A percentile compares a stretch with the other conserved stretches of the same genome.
Evolutionary conservation across 1,140 invertebrate species (phyloP).

Genomic region (Anastatus disparis): DNA sequence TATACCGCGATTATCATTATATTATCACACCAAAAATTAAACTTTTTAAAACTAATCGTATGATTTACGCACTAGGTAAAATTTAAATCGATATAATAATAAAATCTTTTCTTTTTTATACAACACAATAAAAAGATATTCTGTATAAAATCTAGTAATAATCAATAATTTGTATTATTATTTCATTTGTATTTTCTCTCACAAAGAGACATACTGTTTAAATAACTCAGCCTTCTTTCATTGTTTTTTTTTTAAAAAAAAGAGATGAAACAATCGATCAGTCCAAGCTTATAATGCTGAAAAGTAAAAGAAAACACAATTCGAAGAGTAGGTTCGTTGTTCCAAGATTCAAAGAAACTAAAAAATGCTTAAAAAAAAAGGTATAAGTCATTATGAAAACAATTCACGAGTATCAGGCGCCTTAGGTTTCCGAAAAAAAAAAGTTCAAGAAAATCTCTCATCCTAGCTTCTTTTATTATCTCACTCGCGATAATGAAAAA

Average conservation of each 20-base stretch:
- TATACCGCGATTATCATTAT: too few relatives aligned
- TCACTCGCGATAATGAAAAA: conserved; percentile 25
- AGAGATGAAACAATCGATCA: too few relatives aligned
- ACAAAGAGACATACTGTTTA: conserved; percentile 26
- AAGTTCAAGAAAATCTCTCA: too few relatives aligned
- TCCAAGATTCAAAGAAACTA: not conserved
- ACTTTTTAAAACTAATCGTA: too few relatives aligned
- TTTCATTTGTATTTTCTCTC: conserved; percentile 22
- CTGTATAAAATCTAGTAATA: too few relatives aligned
- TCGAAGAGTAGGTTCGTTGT: conserved; percentile 13
- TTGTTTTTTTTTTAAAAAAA: not conserved
- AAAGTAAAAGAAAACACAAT: not conserved
- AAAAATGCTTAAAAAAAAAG: not conserved
- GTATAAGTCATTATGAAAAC: not conserved
- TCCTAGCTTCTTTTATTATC: too few relatives aligned
- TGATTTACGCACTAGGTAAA: too few relatives aligned
- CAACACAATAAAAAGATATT: too few relatives aligned
- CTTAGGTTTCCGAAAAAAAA: conserved; percentile 23
- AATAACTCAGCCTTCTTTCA: conserved; percentile 30
- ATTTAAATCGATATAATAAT: too few relatives aligned
- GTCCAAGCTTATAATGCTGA: conserved; percentile 6
- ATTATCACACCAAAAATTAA: too few relatives aligned
- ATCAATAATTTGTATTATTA: conserved; percentile 10
- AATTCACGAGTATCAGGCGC: conserved; percentile 23
- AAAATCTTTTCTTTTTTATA: too few relatives aligned